Conservation (phyloP, 2,113 vertebrate species). For the Syrrhaptes paradoxus region DNA sequence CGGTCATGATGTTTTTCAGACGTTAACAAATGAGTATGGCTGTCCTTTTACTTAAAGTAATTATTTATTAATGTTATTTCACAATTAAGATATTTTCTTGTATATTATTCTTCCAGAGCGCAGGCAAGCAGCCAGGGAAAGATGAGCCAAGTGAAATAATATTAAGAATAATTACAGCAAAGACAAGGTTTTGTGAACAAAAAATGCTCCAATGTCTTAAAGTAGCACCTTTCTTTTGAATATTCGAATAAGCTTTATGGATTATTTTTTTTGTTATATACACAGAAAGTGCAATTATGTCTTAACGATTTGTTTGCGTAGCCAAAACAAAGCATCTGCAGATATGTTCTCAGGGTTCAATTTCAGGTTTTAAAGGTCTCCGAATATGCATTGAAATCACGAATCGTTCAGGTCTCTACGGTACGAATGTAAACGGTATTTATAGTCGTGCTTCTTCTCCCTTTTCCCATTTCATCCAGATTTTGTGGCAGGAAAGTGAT, state of each 20-base stretch:
- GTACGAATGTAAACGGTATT: background rate
- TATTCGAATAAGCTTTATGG: background rate
- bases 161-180: background rate
- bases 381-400: background rate
- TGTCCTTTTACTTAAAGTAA: background rate
- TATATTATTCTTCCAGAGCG: background rate
- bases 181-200: conserved; percentile 32
- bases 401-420: background rate
- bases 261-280: conserved; percentile 13
- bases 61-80: conserved; percentile 49
- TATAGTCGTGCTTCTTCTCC: background rate
- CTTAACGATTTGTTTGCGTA: conserved; percentile 54
- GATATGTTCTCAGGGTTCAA: conserved; percentile 57
- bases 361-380: conserved; percentile 21
- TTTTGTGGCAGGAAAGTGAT: background rate
- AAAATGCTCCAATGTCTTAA: conserved; percentile 64
- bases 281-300: conserved; percentile 62
- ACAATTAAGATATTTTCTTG: background rate
- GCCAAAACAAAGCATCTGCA: conserved; percentile 15
- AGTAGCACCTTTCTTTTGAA: conserved; percentile 44
- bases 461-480: background rate
- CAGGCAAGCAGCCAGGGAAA: background rate
- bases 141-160: conserved; percentile 46
- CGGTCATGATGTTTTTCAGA: background rate
- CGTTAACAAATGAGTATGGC: background rate